These are phyloP conservation scores for Eupeodes latifasciatus DNA, from an alignment of 2,888 invertebrate species.

Conservation along the genomic window DNA sequence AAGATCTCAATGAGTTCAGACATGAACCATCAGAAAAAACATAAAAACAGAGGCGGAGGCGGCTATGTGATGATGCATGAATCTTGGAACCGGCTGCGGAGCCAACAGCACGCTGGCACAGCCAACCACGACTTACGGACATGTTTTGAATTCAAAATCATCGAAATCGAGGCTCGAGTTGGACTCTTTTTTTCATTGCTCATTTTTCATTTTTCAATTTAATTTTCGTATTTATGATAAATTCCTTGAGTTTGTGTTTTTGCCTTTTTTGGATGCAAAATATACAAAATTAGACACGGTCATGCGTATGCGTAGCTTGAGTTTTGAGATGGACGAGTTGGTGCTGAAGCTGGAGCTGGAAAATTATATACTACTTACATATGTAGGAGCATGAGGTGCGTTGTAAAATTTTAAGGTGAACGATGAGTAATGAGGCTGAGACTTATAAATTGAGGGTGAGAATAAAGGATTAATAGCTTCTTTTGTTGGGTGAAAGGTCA, in stretches of 20 bases:
- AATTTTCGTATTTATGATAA: constrained; percentile 23
- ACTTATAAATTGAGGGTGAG: constrained; percentile 38
- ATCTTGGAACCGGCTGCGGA: constrained; percentile 2
- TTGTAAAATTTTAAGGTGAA: constrained; percentile 44
- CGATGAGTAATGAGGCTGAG: constrained; percentile 58
- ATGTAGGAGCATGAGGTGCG: background rate
- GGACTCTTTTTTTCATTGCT: background rate
- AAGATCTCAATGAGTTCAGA: constrained; percentile 60
- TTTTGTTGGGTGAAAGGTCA: constrained; percentile 67
- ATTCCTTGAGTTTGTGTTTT: constrained; percentile 44
- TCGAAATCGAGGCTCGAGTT: constrained; percentile 39
- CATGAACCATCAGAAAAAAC: constrained; percentile 11
- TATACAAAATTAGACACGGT: constrained; percentile 72
- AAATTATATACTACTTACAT: constrained; percentile 7
- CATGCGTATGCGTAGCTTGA: constrained; percentile 42
- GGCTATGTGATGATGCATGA: constrained; percentile 41
- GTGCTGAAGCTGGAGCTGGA: constrained; percentile 1
- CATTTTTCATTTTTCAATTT: background rate
- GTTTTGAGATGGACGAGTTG: constrained; percentile 2
- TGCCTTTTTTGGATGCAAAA: constrained; percentile 64
- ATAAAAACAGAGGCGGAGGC: constrained; percentile 17
- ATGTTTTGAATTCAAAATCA: constrained; percentile 63
- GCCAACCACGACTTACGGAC: constrained; percentile 40
- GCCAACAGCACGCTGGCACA: constrained; percentile 1
- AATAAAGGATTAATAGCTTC: constrained; percentile 58